Conservation (phyloP, 1,140 invertebrate genomes). For the Panagrolaimus sp. region DNA sequence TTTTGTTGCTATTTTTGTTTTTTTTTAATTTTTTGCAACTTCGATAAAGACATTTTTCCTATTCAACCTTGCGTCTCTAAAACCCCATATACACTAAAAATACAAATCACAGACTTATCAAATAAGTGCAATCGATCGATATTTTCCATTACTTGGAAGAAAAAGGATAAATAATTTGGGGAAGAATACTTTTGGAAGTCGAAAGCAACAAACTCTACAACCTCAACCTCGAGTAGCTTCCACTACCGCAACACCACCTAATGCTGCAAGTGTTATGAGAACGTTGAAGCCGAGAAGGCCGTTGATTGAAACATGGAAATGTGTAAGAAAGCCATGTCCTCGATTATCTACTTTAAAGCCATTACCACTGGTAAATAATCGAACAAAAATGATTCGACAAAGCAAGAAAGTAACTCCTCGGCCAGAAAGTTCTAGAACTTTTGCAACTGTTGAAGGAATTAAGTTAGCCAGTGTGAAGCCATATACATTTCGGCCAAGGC, state of each 20-base stretch:
- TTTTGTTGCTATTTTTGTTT: slow-evolving; percentile 6
- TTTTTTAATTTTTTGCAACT: slow-evolving; percentile 13
- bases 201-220: background rate
- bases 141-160: background rate
- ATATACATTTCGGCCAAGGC: background rate
- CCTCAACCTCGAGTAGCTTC: background rate
- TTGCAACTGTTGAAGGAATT: background rate
- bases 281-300: background rate
- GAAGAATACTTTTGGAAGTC: background rate
- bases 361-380: no score
- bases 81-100: background rate
- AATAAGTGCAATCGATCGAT: slow-evolving; percentile 3
- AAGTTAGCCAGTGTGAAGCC: background rate
- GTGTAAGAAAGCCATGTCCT: background rate
- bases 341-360: no score
- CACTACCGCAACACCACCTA: background rate
- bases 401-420: no score
- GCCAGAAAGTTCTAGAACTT: background rate
- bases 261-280: background rate
- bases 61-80: background rate
- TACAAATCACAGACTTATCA: background rate
- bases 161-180: background rate
- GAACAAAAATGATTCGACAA: no score
- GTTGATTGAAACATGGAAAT: slow-evolving; percentile 6
- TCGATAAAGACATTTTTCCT: slow-evolving; percentile 1